Evolutionary conservation across 1,140 invertebrate species (phyloP), one percentile per base, ranked within the genome.

Genomic region (Philotrypesis tridentata): DNA sequence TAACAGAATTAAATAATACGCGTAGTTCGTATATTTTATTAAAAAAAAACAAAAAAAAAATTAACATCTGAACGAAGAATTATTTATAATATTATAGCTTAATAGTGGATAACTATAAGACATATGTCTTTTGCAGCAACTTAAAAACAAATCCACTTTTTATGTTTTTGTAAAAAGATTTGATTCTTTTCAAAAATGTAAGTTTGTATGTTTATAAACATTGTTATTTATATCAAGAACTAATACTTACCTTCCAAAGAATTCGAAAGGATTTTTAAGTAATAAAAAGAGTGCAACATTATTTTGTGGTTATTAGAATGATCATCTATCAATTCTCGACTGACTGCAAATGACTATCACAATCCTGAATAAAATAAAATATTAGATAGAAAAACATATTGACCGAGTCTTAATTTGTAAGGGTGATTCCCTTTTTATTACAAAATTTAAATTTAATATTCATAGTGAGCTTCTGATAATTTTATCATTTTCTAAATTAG

Each of bases 261-360:
- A 75, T 75, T 75, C 21, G 14, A 68, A 33, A 27, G n/a, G n/a
- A 23, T 37, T 27, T 65, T 55, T n/a, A 55, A n/a, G 48, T n/a
- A 55, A 55, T n/a, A 80, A 48, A 81, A n/a, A 2, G 61, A 75
- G 21, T 48, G n/a, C 7, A 67, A 33, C 55, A 71, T 73, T 82
- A 63, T 82, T 55, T 71, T 73, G 14, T 70, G 21, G 31, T 63
- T 81, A n/a, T 25, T 76, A 82, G 63, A 40, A 80, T 61, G 60
- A 79, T 68, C 67, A 76, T 40, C n/a, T 70, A 76, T 71, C 81
- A 76, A 31, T 79, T 82, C n/a, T 75, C 65, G 80, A 73, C 55
- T 83, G 74, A 76, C 55, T 76, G 79, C 76, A 84, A 71, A 79
- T 81, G 74, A 81, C 79, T 82, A 82, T 82, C 80, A 82, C 67